A percentile compares a stretch with the other conserved stretches of the same genome.
Evolutionary conservation across 2,888 invertebrate species (phyloP).

Genomic region (Plebejus melissa): DNA sequence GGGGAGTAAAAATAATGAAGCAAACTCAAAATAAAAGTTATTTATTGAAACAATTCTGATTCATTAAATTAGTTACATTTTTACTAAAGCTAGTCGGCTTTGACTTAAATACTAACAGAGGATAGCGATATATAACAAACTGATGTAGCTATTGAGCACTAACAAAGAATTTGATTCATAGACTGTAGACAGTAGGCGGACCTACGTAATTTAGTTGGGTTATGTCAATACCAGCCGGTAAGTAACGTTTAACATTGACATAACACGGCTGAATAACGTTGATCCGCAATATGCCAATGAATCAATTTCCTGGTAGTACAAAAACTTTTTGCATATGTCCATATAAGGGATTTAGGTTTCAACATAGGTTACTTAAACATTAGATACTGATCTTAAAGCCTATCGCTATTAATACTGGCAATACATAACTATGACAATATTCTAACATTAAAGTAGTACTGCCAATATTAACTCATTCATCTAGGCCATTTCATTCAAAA

Average conservation of each 20-base stretch:
- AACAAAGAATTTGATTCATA: background rate
- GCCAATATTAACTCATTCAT: conserved; percentile 22
- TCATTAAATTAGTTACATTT: conserved; percentile 60
- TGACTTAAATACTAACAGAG: conserved; percentile 59
- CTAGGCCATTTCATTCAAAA: conserved; percentile 29
- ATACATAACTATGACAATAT: conserved; percentile 19
- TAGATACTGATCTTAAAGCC: conserved; percentile 39
- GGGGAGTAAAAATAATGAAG: conserved; percentile 37
- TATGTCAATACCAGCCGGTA: background rate
- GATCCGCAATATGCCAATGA: background rate
- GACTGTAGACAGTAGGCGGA: background rate
- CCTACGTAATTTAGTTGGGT: background rate
- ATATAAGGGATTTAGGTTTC: conserved; percentile 55
- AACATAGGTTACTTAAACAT: conserved; percentile 64
- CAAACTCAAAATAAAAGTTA: conserved; percentile 68
- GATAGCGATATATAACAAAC: conserved; percentile 63
- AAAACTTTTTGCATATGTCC: conserved; percentile 34
- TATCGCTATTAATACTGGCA: conserved; percentile 24
- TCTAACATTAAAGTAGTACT: background rate
- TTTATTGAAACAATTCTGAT: conserved; percentile 77
- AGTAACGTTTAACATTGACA: background rate
- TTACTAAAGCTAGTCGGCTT: conserved; percentile 70
- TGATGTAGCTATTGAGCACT: conserved; percentile 31
- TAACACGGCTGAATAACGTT: background rate
- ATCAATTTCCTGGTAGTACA: background rate